These are phyloP conservation scores for Eulimnadia texana DNA, from an alignment of 1,140 invertebrate genomes.

Conservation along the genomic window DNA sequence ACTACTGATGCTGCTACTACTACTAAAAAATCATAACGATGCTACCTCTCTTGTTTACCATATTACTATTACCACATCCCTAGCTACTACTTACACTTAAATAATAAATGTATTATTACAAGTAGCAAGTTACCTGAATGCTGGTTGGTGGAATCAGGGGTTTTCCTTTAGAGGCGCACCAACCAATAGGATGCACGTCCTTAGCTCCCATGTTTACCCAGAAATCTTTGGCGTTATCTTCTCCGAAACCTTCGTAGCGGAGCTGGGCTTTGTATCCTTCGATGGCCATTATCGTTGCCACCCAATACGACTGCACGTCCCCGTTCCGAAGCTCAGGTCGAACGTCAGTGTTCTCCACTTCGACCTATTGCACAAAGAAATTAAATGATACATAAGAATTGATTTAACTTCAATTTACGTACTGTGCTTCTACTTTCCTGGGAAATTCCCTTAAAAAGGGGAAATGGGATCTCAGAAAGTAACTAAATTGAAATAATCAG, in stretches of 20 bases:
- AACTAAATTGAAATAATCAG: too few relatives aligned
- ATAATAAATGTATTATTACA: neutral
- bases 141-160: slow-evolving; percentile 82
- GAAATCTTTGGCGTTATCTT: slow-evolving; percentile 75
- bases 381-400: neutral
- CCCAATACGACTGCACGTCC: slow-evolving; percentile 61
- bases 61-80: too few relatives aligned
- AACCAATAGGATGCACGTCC: slow-evolving; percentile 86
- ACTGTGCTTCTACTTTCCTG: too few relatives aligned
- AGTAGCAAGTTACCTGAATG: slow-evolving; percentile 22
- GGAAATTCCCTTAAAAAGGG: too few relatives aligned
- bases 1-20: too few relatives aligned
- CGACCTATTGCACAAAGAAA: too few relatives aligned
- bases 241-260: slow-evolving; percentile 85
- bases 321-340: slow-evolving; percentile 31
- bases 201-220: slow-evolving; percentile 89
- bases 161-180: slow-evolving; percentile 90
- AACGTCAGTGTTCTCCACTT: slow-evolving; percentile 81
- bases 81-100: neutral
- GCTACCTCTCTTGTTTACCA: too few relatives aligned
- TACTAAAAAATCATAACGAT: too few relatives aligned
- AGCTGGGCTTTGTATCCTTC: slow-evolving; percentile 81
- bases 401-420: neutral
- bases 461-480: too few relatives aligned
- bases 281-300: slow-evolving; percentile 78